Base-by-base conservation (phyloP, 2,888 invertebrate species). In the Caenorhabditis imperialis region DNA sequence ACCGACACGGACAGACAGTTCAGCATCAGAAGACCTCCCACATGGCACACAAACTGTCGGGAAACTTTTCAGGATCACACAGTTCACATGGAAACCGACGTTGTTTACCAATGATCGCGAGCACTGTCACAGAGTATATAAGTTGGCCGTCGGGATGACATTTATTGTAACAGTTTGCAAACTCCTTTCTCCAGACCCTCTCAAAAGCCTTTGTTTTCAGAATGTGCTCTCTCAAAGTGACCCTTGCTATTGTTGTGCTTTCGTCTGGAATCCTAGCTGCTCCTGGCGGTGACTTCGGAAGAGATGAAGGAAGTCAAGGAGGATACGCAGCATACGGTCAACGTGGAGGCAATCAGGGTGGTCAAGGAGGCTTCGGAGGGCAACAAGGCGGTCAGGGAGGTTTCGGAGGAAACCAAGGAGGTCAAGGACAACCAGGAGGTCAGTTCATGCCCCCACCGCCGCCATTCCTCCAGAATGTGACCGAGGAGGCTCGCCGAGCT, bases 381-480 rank as follows among this genome's bases (percentile, higher is more conserved):
- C 53, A 22, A n/a, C n/a, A n/a, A n/a, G n/a, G n/a, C n/a, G n/a
- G n/a, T n/a, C n/a, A n/a, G n/a, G 76, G 69, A 14, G 48, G 55
- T 33, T 47, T 40, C 6, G 38, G 53, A 48, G 61, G 62, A 33
- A 42, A 18, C n/a, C 53, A 55, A 25, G 71, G 65, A 55, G n/a
- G n/a, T n/a, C n/a, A n/a, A n/a, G n/a, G n/a, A n/a, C n/a, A n/a
- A n/a, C n/a, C n/a, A n/a, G n/a, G n/a, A n/a, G n/a, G n/a, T n/a
- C n/a, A n/a, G n/a, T n/a, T n/a, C n/a, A n/a, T n/a, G n/a, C 61
- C 65, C 12, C 67, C 58, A 47, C 48, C 53, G 22, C 65, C 58
- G 20, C 72, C 79, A 22, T 79, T 72, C 63, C 73, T 79, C 42
- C 67, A 53, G 51, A 74, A 74, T 37, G 73, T 74, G 25, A 71